These are phyloP conservation scores for Taenioides sp. DNA, from an alignment of 2,797 vertebrate genomes.

Conservation along the genomic window DNA sequence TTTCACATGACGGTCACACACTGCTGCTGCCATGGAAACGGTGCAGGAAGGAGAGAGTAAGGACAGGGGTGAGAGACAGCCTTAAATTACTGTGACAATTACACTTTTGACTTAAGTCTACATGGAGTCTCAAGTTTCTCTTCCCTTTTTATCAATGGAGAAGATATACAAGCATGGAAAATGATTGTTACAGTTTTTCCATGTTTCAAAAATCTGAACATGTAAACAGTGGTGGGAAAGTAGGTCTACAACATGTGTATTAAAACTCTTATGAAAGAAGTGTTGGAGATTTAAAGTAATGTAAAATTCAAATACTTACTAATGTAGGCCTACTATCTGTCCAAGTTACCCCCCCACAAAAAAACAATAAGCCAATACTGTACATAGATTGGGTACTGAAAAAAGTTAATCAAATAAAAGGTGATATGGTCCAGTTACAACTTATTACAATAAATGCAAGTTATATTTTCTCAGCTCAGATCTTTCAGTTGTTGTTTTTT, in stretches of 20 bases:
- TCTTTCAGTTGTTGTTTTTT: no score
- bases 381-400: no score
- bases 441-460: no score
- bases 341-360: no score
- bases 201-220: background rate
- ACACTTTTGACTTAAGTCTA: conserved; percentile 18
- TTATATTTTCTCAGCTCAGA: no score
- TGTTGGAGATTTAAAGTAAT: background rate
- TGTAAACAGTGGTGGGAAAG: background rate
- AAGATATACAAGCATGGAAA: background rate
- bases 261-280: background rate
- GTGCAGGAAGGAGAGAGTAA: conserved; percentile 38
- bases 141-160: conserved; percentile 11
- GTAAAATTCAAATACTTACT: background rate
- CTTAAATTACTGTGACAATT: conserved; percentile 45
- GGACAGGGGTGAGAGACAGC: conserved; percentile 37
- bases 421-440: no score
- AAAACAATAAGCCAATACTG: no score
- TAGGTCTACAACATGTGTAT: background rate
- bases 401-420: no score
- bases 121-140: background rate
- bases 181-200: background rate
- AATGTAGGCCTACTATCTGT: background rate
- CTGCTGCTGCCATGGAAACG: conserved; percentile 75
- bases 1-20: conserved; percentile 86